These are phyloP conservation scores for Channa maculata DNA, from an alignment of 2,113 vertebrate genomes.

Conservation along the genomic window DNA sequence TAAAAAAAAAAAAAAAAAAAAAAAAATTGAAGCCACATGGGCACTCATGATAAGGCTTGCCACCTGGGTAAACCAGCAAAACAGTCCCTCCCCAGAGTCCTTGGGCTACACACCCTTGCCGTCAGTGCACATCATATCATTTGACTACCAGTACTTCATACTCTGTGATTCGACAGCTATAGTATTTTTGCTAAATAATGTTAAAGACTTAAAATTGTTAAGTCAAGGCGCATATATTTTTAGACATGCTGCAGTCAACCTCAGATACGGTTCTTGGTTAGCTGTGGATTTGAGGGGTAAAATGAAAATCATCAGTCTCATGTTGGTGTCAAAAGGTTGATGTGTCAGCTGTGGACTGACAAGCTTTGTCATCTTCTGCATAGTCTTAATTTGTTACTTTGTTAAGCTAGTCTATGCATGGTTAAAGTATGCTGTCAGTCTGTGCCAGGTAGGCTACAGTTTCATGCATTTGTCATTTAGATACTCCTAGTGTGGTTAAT, in stretches of 20 bases:
- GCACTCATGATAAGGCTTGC: slow-evolving; percentile 40
- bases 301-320: slow-evolving; percentile 16
- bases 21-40: neutral
- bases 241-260: neutral
- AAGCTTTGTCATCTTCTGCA: neutral
- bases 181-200: neutral
- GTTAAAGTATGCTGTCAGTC: slow-evolving; percentile 20
- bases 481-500: slow-evolving; percentile 64
- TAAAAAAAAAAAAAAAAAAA: neutral
- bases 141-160: neutral
- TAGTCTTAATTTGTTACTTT: slow-evolving; percentile 34
- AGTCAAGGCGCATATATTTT: slow-evolving; percentile 3
- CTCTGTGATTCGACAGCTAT: neutral
- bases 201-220: neutral
- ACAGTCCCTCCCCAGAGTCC: slow-evolving; percentile 57
- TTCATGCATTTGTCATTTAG: slow-evolving; percentile 55
- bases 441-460: slow-evolving; percentile 51
- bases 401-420: slow-evolving; percentile 10
- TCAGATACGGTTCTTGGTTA: neutral
- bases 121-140: slow-evolving; percentile 26
- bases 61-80: slow-evolving; percentile 65
- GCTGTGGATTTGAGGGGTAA: slow-evolving; percentile 20
- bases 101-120: slow-evolving; percentile 39
- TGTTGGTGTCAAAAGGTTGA: slow-evolving; percentile 27
- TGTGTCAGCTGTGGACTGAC: neutral